Base-by-base conservation (phyloP, 2,888 invertebrate species). In the Cosmia pyralina region DNA sequence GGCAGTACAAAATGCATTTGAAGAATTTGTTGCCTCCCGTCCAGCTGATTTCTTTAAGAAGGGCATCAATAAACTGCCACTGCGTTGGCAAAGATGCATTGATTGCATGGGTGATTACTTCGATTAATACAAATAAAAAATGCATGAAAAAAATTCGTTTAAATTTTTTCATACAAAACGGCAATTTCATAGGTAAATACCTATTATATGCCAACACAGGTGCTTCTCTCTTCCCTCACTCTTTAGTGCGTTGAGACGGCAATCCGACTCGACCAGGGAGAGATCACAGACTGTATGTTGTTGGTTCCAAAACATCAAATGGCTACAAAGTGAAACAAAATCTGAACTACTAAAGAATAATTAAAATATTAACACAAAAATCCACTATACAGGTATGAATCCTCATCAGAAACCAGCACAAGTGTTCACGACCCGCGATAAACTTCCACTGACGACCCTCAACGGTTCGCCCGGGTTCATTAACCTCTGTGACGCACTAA, bases 401-500 rank as follows among this genome's bases (percentile, higher is more conserved):
- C 99, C 99, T 0, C 99, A 99, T 92, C 99, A 99, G 92, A 99
- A 98, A 91, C 99, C 99, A 0, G 99, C 99, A 0, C 99, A 99
- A 90, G 96, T 99, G 10, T 99, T 97, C 92, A 99, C 99, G 0
- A 98, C 97, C 0, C 93, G 97, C 38, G 97, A 98, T 69, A 96
- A 97, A 68, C 96, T 99, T 69, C 99, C 99, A 0, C 93, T 99
- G 10, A 98, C 96, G 81, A 99, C 99, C 4, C 92, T 99, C 44
- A 99, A 99, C 93, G 99, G 99, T 13, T 98, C 99, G 0, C 99
- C 99, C 0, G 99, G 99, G 1, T 99, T 98, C 93, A 99, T 99
- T 86, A 99, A 99, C 94, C 97, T 99, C 6, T 99, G 99, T 89
- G 99, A 99, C 93, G 99, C 99, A 0, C 96, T 99, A 1, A 99